Conservation (phyloP, 2,797 vertebrate species). For the Chrysocyon brachyurus region DNA sequence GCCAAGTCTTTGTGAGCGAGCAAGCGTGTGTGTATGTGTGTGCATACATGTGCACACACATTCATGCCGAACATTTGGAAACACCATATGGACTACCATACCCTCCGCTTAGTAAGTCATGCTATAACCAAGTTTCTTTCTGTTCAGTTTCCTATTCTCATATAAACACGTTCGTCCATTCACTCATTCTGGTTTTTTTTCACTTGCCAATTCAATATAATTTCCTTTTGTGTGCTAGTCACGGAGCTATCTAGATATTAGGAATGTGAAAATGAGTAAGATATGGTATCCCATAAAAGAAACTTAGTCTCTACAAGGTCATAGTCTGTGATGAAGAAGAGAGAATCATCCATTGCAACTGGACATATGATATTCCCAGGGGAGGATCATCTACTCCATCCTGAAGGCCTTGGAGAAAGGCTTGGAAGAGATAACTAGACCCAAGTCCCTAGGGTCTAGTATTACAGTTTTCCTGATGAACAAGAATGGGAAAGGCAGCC, state of each 20-base stretch:
- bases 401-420: background rate
- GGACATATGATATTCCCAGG: background rate
- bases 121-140: background rate
- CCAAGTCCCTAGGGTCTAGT: background rate
- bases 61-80: background rate
- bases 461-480: background rate
- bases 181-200: background rate
- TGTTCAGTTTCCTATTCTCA: slow-evolving; percentile 12
- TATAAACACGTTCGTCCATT: background rate
- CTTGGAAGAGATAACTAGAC: background rate
- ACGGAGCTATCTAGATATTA: background rate
- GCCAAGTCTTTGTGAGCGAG: background rate
- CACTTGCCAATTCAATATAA: background rate
- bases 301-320: background rate
- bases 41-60: background rate
- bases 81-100: slow-evolving; percentile 26
- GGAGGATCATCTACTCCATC: background rate
- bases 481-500: background rate
- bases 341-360: background rate
- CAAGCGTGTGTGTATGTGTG: background rate
- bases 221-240: background rate
- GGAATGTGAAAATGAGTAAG: background rate
- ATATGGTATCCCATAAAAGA: background rate
- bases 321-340: background rate
- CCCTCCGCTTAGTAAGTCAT: background rate